Percentiles rank a stretch among this genome's conserved stretches.
Conservation (phyloP, 2,797 vertebrate genomes). For the Morus bassanus region DNA sequence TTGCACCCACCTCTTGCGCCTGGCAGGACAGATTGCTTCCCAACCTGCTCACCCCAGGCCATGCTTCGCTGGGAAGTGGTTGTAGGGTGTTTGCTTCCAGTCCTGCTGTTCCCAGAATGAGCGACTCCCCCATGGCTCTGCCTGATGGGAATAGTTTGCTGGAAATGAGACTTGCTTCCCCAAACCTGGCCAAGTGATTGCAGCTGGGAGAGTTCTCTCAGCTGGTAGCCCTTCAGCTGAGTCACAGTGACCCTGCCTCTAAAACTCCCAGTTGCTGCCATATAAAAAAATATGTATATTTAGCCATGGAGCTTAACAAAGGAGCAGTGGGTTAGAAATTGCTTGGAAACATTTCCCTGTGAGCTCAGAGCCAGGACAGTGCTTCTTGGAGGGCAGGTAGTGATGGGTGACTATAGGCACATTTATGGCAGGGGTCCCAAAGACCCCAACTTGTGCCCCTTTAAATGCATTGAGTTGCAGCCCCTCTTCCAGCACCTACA, state of each 20-base stretch:
- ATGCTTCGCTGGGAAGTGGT: not conserved
- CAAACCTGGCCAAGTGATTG: not conserved
- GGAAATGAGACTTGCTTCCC: not conserved
- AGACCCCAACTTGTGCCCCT: too few species aligned
- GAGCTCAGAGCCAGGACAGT: not conserved
- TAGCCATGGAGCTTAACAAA: not conserved
- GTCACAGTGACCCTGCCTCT: not conserved
- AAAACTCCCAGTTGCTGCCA: too few species aligned
- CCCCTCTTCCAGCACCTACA: not conserved
- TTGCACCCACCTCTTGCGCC: not conserved
- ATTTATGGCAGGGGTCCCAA: not conserved
- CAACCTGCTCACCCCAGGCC: not conserved
- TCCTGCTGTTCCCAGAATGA: not conserved
- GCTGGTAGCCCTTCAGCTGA: not conserved
- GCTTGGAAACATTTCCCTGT: not conserved
- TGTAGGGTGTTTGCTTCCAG: not conserved
- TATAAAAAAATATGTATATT: too few species aligned
- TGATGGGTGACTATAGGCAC: accelerated
- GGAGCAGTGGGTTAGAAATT: too few species aligned
- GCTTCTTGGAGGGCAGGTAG: not conserved
- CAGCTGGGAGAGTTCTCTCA: not conserved
- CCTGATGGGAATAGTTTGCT: not conserved
- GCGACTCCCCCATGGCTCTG: not conserved
- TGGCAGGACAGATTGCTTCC: not conserved
- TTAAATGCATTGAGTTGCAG: accelerated